phyloP scores from a whole-genome alignment of 2,888 invertebrate genomes.

The Sinelater perroti region DNA sequence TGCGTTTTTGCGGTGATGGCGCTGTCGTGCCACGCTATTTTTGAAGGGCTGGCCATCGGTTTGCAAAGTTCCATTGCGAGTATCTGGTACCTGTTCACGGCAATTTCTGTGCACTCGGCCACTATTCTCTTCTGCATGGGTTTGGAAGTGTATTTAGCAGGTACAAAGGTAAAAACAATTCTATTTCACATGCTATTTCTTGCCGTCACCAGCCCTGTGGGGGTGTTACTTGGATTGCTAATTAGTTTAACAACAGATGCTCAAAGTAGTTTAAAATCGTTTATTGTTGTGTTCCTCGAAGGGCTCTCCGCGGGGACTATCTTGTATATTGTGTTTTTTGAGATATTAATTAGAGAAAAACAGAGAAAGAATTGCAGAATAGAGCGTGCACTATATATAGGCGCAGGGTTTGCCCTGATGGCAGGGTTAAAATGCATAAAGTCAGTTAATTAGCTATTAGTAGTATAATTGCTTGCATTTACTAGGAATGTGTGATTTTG shows the following conservation, averaged over 20 bases:
- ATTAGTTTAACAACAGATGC: constrained; percentile 57
- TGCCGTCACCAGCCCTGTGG: constrained; percentile 63
- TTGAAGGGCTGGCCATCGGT: constrained; percentile 85
- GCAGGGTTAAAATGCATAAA: constrained; percentile 46
- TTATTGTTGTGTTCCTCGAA: constrained; percentile 56
- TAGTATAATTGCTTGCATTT: not conserved
- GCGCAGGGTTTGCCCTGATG: constrained; percentile 58
- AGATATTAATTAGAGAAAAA: constrained; percentile 78
- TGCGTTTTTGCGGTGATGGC: constrained; percentile 67
- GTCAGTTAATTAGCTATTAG: constrained; percentile 16
- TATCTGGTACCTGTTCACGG: constrained; percentile 70
- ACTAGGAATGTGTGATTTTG: no score
- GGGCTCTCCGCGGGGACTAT: constrained; percentile 79
- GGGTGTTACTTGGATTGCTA: constrained; percentile 61
- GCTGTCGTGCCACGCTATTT: constrained; percentile 78
- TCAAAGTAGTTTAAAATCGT: constrained; percentile 50
- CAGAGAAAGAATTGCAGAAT: constrained; percentile 63
- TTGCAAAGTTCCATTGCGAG: constrained; percentile 71
- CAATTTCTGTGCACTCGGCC: constrained; percentile 81
- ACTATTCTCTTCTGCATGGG: constrained; percentile 85
- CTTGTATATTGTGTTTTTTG: constrained; percentile 79
- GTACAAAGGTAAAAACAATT: constrained; percentile 54
- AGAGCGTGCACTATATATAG: constrained; percentile 54
- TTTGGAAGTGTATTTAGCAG: constrained; percentile 68
- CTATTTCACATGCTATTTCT: constrained; percentile 61